Evolutionary conservation across 2,797 vertebrate genomes (phyloP).

Genomic region (Sebastolobus altivelis): DNA sequence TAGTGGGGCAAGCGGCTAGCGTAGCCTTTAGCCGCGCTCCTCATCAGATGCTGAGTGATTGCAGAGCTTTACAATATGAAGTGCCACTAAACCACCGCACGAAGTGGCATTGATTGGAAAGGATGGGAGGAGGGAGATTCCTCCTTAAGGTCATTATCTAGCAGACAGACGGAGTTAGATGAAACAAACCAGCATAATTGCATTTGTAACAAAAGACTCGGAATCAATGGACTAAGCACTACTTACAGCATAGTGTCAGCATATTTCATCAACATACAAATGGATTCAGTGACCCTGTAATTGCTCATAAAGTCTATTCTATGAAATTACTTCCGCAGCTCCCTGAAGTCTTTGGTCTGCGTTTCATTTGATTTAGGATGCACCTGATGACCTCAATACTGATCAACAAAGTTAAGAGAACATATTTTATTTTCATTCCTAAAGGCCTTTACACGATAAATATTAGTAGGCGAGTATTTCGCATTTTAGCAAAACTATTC

Average conservation of each 20-base stretch:
- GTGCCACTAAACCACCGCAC: conserved; percentile 67
- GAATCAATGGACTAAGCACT: conserved; percentile 65
- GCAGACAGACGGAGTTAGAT: conserved; percentile 59
- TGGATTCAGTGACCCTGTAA: conserved; percentile 54
- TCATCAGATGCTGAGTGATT: conserved; percentile 70
- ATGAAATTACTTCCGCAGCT: conserved; percentile 20
- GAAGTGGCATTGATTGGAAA: conserved; percentile 76
- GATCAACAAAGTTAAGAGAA: neutral
- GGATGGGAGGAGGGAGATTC: conserved; percentile 57
- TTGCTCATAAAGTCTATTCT: conserved; percentile 51
- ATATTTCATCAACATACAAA: conserved; percentile 68
- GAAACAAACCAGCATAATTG: conserved; percentile 76
- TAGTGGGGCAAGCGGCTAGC: conserved; percentile 22
- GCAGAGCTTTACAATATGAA: conserved; percentile 71
- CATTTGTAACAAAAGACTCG: conserved; percentile 73
- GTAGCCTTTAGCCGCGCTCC: conserved; percentile 12
- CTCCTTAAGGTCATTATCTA: conserved; percentile 77
- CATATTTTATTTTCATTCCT: too few species aligned
- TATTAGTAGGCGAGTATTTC: too few species aligned
- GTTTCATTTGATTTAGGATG: neutral
- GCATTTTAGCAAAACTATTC: too few species aligned
- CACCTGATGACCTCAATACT: neutral
- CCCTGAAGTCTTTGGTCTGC: neutral
- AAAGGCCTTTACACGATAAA: too few species aligned
- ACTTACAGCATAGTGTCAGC: conserved; percentile 51